phyloP scores from a whole-genome alignment of 2,113 vertebrate species.

The Bucco capensis region DNA sequence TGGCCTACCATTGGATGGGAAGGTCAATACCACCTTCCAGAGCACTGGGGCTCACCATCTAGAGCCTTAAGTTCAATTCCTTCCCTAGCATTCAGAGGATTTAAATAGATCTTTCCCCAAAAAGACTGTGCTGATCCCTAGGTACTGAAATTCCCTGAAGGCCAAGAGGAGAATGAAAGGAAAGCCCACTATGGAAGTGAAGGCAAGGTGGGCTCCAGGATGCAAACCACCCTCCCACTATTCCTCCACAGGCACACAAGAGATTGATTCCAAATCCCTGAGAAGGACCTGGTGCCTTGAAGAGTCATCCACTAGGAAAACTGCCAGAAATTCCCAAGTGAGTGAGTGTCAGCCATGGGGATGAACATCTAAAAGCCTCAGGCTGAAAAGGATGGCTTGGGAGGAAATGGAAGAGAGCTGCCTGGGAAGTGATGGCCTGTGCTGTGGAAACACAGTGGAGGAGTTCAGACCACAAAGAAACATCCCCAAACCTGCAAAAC shows the following conservation, averaged over 20 bases:
- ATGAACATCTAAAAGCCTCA: neutral
- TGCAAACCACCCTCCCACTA: neutral
- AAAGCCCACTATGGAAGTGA: neutral
- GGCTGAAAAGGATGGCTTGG: neutral
- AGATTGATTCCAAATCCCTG: neutral
- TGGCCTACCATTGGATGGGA: too few relatives aligned
- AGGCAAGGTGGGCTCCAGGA: neutral
- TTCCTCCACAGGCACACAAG: fast-evolving
- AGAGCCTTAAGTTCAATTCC: neutral
- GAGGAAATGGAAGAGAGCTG: neutral
- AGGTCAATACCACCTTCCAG: neutral
- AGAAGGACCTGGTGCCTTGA: neutral
- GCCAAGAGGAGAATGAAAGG: neutral
- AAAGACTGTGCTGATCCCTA: neutral
- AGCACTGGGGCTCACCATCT: neutral
- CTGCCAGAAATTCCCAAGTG: neutral
- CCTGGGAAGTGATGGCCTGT: neutral
- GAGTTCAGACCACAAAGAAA: neutral
- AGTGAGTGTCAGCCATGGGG: neutral
- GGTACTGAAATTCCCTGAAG: neutral
- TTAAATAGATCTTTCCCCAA: neutral
- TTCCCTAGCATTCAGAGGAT: neutral
- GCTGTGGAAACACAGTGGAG: neutral
- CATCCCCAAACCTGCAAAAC: neutral
- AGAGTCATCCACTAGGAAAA: neutral